Evolutionary conservation across 2,797 vertebrate species (phyloP), one percentile per base, ranked within the genome.

Genomic region (Phataginus tricuspis): DNA sequence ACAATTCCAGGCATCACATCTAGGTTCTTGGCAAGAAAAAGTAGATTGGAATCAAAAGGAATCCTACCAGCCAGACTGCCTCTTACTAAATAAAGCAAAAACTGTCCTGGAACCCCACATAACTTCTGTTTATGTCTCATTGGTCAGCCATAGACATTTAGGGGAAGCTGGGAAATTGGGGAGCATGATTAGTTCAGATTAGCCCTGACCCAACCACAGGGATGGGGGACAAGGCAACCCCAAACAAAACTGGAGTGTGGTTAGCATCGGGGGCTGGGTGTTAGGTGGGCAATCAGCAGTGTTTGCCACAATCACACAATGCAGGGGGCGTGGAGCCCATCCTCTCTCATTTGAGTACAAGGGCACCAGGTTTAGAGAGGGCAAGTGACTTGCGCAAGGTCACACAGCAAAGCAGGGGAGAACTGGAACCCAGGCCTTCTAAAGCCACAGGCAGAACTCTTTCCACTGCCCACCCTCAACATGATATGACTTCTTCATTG

Each of bases 21-120:
- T 49, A 80, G 45, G 25, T 51, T 82, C 72, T 68, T 57, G 15
- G 49, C 21, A 80, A 77, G 25, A 80, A 37, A 95, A 94, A 87
- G 14, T 5, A 68, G 19, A 45, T 27, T 75, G 8, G 57, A 21
- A 4, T 31, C 57, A 11, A 53, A 86, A 87, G 31, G 19, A 79
- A 39, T 8, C 31, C 6, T 23, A 64, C 7, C 16, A 90, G 39
- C 27, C 37, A 9, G 4, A 64, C 57, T 55, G 29, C 49, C 19
- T 12, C 39, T 64, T 68, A n/a, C 37, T 72, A 51, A 29, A 57
- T 45, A 88, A 42, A 78, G 4, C 19, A 39, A 72, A 75, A 71
- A 8, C 45, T 71, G 39, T 90, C 39, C 69, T 83, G 34, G 79
- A 93, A 75, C 13, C 53, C 37, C 10, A 63, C 11, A 18, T 49